These are phyloP conservation scores for Nymphalis polychloros DNA, from an alignment of 2,888 invertebrate genomes.

Conservation along the genomic window DNA sequence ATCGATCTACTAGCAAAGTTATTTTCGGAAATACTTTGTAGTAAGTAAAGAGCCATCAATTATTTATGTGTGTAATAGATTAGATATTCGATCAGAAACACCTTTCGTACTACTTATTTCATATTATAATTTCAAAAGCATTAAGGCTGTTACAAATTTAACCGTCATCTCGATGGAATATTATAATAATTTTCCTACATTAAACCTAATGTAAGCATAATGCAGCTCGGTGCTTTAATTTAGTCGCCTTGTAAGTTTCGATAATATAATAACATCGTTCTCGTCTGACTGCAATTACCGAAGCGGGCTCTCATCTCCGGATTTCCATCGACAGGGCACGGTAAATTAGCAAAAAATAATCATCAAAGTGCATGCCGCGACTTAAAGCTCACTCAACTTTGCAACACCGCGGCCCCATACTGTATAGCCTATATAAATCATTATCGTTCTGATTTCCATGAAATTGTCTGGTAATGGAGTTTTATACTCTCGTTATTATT, in stretches of 20 bases:
- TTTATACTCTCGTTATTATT: conserved; percentile 14
- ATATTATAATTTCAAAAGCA: conserved; percentile 8
- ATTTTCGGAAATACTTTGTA: too few relatives aligned
- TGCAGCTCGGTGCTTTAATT: conserved; percentile 24
- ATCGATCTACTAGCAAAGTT: too few relatives aligned
- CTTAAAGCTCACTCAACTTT: conserved; percentile 30
- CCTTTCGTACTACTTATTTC: background rate
- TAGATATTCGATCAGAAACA: background rate
- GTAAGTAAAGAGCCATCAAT: too few relatives aligned
- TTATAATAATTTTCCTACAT: conserved; percentile 25
- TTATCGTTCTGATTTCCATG: conserved; percentile 34
- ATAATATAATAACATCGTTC: conserved; percentile 36
- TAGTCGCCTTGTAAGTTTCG: conserved; percentile 23
- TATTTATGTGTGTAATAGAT: too few relatives aligned
- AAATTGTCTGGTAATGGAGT: conserved; percentile 22
- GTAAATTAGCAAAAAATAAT: conserved; percentile 54
- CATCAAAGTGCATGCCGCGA: conserved; percentile 40
- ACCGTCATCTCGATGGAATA: conserved; percentile 13
- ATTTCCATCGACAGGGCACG: conserved; percentile 49
- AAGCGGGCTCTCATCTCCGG: conserved; percentile 45
- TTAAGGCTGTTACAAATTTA: conserved; percentile 13
- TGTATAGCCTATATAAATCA: conserved; percentile 28
- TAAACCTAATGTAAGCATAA: conserved; percentile 14
- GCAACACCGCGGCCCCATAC: conserved; percentile 13
- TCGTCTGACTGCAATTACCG: conserved; percentile 43